phyloP scores from a whole-genome alignment of 2,113 vertebrate species.

The Rhinoderma darwinii region DNA sequence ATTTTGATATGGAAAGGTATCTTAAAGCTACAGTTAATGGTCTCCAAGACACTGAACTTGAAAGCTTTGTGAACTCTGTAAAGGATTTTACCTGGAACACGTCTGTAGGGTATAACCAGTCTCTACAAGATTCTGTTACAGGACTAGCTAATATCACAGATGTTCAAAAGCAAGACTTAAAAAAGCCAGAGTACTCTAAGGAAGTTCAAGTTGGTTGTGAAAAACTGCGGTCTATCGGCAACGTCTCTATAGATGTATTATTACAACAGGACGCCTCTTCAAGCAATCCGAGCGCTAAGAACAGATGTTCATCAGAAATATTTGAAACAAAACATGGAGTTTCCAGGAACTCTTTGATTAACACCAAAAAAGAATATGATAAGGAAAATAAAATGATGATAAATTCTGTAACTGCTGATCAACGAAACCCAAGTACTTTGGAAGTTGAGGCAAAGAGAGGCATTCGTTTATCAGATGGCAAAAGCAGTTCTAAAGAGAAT shows the following conservation, averaged over 20 bases:
- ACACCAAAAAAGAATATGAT: not conserved
- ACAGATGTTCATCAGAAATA: not conserved
- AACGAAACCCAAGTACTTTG: not conserved
- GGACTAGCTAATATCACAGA: constrained; percentile 55
- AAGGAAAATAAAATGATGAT: not conserved
- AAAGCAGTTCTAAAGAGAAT: not conserved
- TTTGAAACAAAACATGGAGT: not conserved
- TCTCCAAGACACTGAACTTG: constrained; percentile 64
- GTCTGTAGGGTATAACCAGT: constrained; percentile 57
- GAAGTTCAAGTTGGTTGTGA: not conserved
- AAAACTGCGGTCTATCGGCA: not conserved
- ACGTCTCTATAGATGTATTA: not conserved
- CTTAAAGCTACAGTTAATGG: constrained; percentile 77
- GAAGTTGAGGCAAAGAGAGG: not conserved
- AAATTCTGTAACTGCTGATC: not conserved
- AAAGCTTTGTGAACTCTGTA: constrained; percentile 63
- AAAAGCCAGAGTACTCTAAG: not conserved
- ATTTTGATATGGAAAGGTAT: constrained; percentile 87
- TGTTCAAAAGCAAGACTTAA: constrained; percentile 48
- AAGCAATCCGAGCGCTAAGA: not conserved
- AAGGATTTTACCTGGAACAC: constrained; percentile 60
- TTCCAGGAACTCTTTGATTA: not conserved
- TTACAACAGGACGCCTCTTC: not conserved
- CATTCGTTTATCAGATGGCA: not conserved
- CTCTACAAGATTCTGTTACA: constrained; percentile 37